A percentile compares a stretch with the other conserved stretches of the same genome.
These are phyloP conservation scores for Triplophysa tibetana DNA, from an alignment of 2,113 vertebrate genomes.

Conservation along the genomic window DNA sequence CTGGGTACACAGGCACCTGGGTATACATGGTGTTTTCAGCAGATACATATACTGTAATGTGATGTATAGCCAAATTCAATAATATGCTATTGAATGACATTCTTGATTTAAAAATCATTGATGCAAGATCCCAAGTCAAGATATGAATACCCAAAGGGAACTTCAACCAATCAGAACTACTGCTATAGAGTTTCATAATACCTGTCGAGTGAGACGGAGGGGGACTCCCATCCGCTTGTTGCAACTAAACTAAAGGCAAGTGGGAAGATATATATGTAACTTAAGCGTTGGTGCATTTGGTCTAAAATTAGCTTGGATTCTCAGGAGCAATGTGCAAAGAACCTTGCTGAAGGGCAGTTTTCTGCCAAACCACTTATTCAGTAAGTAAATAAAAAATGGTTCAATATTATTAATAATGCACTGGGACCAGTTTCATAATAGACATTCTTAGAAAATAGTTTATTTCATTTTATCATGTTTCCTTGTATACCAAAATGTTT, in stretches of 20 bases:
- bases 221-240: constrained; percentile 45
- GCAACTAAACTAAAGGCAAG: constrained; percentile 53
- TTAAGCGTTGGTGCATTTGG: neutral
- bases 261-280: constrained; percentile 52
- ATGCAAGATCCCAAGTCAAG: constrained; percentile 5
- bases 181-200: constrained; percentile 43
- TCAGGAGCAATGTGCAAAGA: constrained; percentile 38
- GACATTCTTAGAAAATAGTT: too few species aligned
- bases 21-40: too few species aligned
- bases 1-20: neutral
- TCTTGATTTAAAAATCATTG: too few species aligned
- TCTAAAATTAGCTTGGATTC: constrained; percentile 33
- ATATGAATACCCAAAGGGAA: constrained; percentile 17
- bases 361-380: neutral
- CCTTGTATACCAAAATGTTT: too few species aligned
- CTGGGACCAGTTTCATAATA: constrained; percentile 12
- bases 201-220: constrained; percentile 45
- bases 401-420: constrained; percentile 51
- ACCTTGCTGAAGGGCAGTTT: neutral
- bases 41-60: too few species aligned
- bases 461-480: too few species aligned
- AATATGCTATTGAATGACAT: neutral
- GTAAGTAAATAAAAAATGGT: constrained; percentile 4
- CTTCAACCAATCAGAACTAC: constrained; percentile 2
- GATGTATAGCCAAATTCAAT: neutral